Evolutionary conservation across 2,797 vertebrate species (phyloP), one percentile per base, ranked within the genome.

Genomic region (Acrossocheilus wenchowensis): DNA sequence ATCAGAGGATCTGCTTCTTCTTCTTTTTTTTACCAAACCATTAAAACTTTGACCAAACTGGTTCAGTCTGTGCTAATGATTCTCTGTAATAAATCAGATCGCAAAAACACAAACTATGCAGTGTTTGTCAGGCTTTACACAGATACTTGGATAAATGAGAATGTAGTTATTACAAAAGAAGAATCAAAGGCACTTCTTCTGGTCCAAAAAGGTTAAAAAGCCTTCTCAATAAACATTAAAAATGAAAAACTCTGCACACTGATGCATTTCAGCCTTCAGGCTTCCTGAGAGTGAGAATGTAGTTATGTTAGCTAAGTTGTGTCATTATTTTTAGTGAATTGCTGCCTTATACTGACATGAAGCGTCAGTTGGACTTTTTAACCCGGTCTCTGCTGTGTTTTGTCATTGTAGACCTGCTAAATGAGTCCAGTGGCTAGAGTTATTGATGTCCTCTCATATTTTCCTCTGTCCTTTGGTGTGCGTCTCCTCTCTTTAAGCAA

Each of bases 401-500:
- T 21, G 45, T 75, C 17, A 52, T 21, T 52, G 19, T 26, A 62
- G 54, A 62, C 23, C 36, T 43, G 54, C 36, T 79, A 79, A 79
- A 79, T 43, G 77, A 79, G 39, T 60, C 77, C 77, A 17, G 36
- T n/a, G 12, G 6, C 77, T 79, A 5, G 54, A 74, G 14, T 50
- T 75, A 66, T 84, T n/a, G 54, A 84, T 34, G 15, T 62, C 9
- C 30, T 50, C 43, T 77, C 45, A 66, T 75, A 75, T 83, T 19
- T 75, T 34, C 48, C 41, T 50, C 41, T 23, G 60, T 87, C 14
- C 39, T 87, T 62, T 78, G 39, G 80, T 60, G 52, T 77, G 73
- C 87, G 79, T 89, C 79, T 90, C 84, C 78, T 87, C 87, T 89
- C 87, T 88, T 88, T 91, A 88, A 90, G 85, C 84, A 50, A 92